phyloP scores from a whole-genome alignment of 2,888 invertebrate genomes.

The Salpingus planirostris region DNA sequence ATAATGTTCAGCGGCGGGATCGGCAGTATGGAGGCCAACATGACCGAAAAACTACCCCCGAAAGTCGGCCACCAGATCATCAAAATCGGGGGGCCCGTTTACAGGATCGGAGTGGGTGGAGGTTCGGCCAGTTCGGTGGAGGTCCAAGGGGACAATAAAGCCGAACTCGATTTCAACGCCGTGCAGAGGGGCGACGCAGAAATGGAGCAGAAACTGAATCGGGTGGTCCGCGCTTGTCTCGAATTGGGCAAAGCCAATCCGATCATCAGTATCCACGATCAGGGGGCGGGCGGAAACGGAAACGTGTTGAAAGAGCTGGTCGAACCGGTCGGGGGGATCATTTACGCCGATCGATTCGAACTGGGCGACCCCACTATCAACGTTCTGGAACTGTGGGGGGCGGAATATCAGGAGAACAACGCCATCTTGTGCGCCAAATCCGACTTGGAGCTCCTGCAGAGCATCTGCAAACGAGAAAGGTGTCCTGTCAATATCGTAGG shows the following conservation, averaged over 20 bases:
- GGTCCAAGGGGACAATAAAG: conserved; percentile 81
- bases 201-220: conserved; percentile 96
- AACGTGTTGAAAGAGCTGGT: conserved; percentile 96
- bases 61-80: conserved; percentile 81
- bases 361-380: conserved; percentile 93
- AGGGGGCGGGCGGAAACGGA: conserved; percentile 98
- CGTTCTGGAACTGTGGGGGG: conserved; percentile 93
- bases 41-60: conserved; percentile 70
- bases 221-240: conserved; percentile 85
- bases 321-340: conserved; percentile 88
- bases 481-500: conserved; percentile 93
- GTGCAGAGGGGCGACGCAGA: conserved; percentile 97
- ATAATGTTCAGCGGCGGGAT: conserved; percentile 98
- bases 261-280: conserved; percentile 93
- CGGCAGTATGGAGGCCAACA: conserved; percentile 77
- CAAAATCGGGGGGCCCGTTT: conserved; percentile 95
- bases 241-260: conserved; percentile 79
- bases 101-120: conserved; percentile 96
- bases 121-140: conserved; percentile 97
- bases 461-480: conserved; percentile 76
- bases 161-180: conserved; percentile 88
- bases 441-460: conserved; percentile 53
- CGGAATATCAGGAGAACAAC: conserved; percentile 95
- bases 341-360: conserved; percentile 77
- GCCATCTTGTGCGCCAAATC: conserved; percentile 72